These are phyloP conservation scores for Melanotaenia maccullochi DNA, from an alignment of 2,797 vertebrate species.

Conservation along the genomic window DNA sequence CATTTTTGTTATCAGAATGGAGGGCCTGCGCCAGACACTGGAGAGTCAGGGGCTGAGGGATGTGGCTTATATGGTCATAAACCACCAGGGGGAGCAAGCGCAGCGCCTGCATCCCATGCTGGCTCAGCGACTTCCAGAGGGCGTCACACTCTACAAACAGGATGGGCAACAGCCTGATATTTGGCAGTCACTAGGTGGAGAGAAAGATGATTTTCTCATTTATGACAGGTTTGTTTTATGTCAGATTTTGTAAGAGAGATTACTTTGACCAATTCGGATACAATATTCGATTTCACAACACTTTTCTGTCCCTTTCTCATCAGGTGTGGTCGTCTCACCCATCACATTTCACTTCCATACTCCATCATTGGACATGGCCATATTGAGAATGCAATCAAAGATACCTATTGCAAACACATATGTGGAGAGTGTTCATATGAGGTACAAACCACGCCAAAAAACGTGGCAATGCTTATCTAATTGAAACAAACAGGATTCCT, in stretches of 20 bases:
- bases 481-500: neutral
- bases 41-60: constrained; percentile 85
- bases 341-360: constrained; percentile 90
- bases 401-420: constrained; percentile 86
- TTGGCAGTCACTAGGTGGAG: constrained; percentile 88
- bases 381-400: constrained; percentile 89
- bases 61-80: constrained; percentile 89
- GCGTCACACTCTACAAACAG: constrained; percentile 90
- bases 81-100: constrained; percentile 85
- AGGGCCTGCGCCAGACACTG: constrained; percentile 87
- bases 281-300: neutral
- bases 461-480: neutral
- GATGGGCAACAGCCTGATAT: constrained; percentile 83
- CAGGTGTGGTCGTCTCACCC: constrained; percentile 93
- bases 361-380: constrained; percentile 85
- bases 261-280: neutral
- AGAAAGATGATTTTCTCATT: constrained; percentile 92
- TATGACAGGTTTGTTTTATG: constrained; percentile 89
- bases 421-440: constrained; percentile 89
- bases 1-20: constrained; percentile 81
- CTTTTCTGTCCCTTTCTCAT: constrained; percentile 11
- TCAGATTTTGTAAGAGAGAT: neutral
- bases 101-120: constrained; percentile 81
- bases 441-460: constrained; percentile 75
- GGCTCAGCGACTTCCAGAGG: constrained; percentile 80